These are phyloP conservation scores for Drosophila gunungcola DNA, from an alignment of 1,140 invertebrate species.

Conservation along the genomic window DNA sequence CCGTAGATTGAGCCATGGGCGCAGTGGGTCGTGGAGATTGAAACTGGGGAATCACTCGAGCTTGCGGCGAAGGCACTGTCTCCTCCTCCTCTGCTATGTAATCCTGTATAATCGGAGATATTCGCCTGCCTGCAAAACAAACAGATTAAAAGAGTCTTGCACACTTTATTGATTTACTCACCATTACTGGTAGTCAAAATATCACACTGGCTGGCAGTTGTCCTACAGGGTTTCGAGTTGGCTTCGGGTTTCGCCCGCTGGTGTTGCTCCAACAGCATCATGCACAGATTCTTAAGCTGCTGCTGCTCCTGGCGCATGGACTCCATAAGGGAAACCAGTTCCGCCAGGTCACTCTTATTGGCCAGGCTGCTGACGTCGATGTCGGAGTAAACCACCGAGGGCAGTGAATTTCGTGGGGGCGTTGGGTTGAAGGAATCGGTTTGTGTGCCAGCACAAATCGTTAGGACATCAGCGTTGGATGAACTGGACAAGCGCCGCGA, in stretches of 20 bases:
- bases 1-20: conserved; percentile 73
- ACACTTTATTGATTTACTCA: conserved; percentile 19
- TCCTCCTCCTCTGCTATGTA: conserved; percentile 69
- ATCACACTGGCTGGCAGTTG: conserved; percentile 55
- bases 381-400: conserved; percentile 28
- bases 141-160: neutral
- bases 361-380: conserved; percentile 44
- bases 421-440: conserved; percentile 47
- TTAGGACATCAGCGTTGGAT: conserved; percentile 58
- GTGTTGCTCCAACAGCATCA: conserved; percentile 40
- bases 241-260: conserved; percentile 15
- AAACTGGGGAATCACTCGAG: conserved; percentile 39
- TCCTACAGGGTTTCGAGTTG: conserved; percentile 21
- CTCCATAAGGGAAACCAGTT: conserved; percentile 45
- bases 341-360: conserved; percentile 45
- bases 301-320: conserved; percentile 62
- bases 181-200: conserved; percentile 44
- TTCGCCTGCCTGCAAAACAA: conserved; percentile 32
- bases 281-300: conserved; percentile 47
- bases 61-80: conserved; percentile 5
- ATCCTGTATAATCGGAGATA: conserved; percentile 59
- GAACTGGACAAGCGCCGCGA: conserved; percentile 13
- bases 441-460: conserved; percentile 79
- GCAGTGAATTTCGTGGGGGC: neutral
- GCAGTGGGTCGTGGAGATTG: conserved; percentile 57